Evolutionary conservation across 2,888 invertebrate genomes (phyloP).

Genomic region (Parnassius apollo): DNA sequence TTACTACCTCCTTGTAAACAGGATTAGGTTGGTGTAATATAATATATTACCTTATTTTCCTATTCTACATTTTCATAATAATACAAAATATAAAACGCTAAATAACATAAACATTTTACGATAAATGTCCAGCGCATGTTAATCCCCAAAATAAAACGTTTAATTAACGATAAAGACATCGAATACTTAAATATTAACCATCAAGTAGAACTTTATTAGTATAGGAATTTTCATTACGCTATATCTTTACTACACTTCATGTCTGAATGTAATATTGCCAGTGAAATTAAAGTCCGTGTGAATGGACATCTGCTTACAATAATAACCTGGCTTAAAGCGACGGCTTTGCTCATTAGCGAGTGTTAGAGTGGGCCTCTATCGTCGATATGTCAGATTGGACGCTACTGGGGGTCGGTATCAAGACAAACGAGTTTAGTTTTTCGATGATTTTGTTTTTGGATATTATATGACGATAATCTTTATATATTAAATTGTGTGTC

Average conservation of each 20-base stretch:
- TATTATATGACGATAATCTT: background rate
- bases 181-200: slow-evolving; percentile 16
- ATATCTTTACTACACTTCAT: slow-evolving; percentile 54
- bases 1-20: no score
- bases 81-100: background rate
- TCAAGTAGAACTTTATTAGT: slow-evolving; percentile 48
- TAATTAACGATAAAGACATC: slow-evolving; percentile 16
- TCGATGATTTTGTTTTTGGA: background rate
- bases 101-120: slow-evolving; percentile 3
- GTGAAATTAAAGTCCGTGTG: slow-evolving; percentile 64
- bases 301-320: slow-evolving; percentile 54
- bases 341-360: slow-evolving; percentile 72
- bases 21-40: no score
- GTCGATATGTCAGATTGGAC: slow-evolving; percentile 57
- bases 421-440: slow-evolving; percentile 23
- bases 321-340: slow-evolving; percentile 58
- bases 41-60: no score
- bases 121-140: background rate
- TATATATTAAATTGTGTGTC: background rate
- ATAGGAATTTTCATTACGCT: slow-evolving; percentile 63
- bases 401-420: slow-evolving; percentile 38
- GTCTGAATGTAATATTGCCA: slow-evolving; percentile 32
- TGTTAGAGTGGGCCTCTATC: slow-evolving; percentile 53
- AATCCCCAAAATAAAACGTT: slow-evolving; percentile 7
- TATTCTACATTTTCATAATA: background rate